Conservation (phyloP, 1,140 invertebrate genomes). For the Myzus persicae region DNA sequence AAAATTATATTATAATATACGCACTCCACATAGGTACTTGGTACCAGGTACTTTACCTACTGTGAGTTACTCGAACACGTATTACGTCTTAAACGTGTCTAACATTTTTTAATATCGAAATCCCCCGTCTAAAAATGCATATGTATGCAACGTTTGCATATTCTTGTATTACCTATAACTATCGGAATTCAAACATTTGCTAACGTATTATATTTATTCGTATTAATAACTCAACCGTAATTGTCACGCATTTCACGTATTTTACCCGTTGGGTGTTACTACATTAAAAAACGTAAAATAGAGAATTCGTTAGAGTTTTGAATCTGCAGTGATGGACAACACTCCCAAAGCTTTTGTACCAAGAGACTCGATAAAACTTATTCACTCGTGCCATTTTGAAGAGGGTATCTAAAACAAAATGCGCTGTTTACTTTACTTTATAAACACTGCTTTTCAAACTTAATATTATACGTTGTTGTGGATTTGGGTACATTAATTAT, state of each 20-base stretch:
- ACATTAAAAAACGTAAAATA: neutral
- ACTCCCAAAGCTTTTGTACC: neutral
- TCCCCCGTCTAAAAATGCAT: neutral
- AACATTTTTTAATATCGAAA: constrained; percentile 9
- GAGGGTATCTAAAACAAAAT: neutral
- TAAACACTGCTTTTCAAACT: neutral
- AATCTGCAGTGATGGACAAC: neutral
- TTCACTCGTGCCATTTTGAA: neutral
- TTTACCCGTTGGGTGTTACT: neutral
- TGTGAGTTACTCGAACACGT: neutral
- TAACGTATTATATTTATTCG: neutral
- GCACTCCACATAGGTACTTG: neutral
- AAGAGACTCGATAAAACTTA: neutral
- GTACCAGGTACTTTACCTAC: neutral
- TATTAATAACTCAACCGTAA: neutral
- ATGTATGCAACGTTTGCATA: neutral
- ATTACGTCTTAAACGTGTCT: neutral
- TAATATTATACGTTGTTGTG: neutral
- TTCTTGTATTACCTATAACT: neutral
- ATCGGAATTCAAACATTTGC: neutral
- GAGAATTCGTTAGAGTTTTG: neutral
- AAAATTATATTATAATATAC: constrained; percentile 5
- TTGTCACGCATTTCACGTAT: neutral
- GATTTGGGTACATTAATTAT: neutral
- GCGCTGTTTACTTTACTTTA: neutral